Evolutionary conservation across 1,140 invertebrate species (phyloP).

Genomic region (Saccostrea cuccullata): DNA sequence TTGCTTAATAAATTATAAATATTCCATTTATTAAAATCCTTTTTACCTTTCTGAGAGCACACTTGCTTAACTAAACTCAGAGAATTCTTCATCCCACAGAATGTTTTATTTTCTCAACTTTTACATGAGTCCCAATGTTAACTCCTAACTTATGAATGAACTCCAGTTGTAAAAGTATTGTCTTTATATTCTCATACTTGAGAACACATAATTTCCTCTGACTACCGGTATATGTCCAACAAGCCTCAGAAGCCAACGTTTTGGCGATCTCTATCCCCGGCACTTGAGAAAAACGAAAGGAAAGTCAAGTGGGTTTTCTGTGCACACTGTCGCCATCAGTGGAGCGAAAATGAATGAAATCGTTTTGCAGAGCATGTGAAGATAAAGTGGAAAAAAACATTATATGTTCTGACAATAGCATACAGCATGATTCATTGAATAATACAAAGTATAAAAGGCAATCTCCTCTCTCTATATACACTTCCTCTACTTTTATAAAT

Average conservation of each 20-base stretch:
- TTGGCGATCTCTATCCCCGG: neutral
- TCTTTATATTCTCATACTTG: neutral
- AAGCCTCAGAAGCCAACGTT: neutral
- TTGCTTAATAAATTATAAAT: too few species aligned
- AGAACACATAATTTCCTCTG: neutral
- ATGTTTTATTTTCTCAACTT: neutral
- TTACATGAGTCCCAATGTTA: neutral
- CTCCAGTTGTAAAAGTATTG: neutral
- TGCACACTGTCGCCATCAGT: neutral
- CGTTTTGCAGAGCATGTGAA: neutral
- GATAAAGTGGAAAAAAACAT: neutral
- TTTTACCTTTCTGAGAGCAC: slow-evolving; percentile 19
- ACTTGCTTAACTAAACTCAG: neutral
- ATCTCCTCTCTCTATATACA: neutral
- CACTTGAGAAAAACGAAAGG: neutral
- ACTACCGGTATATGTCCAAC: neutral
- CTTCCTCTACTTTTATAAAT: slow-evolving; percentile 22
- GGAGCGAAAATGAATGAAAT: neutral
- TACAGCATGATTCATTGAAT: neutral
- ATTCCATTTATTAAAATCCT: neutral
- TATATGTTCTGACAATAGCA: neutral
- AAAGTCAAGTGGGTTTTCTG: slow-evolving; percentile 9
- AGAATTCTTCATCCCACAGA: neutral
- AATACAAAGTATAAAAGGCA: neutral
- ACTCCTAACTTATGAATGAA: slow-evolving; percentile 1